Conservation (phyloP, 2,113 vertebrate species). For the Pollachius pollachius region DNA sequence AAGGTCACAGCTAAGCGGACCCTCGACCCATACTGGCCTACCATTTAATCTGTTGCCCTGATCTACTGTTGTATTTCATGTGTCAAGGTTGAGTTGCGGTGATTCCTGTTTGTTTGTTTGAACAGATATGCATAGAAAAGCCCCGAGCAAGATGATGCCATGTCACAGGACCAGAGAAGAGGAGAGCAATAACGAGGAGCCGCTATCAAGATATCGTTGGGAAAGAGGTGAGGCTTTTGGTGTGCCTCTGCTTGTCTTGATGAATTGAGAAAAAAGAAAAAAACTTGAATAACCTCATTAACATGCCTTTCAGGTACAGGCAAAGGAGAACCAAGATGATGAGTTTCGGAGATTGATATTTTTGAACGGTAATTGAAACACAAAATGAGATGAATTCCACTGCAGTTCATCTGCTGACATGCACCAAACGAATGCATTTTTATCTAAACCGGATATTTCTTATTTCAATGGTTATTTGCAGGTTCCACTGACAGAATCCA, state of each 20-base stretch:
- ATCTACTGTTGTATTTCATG: background rate
- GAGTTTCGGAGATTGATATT: conserved; percentile 17
- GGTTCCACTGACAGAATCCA: conserved; percentile 39
- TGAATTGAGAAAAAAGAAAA: too few species aligned
- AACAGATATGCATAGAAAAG: conserved; percentile 60
- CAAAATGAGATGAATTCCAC: background rate
- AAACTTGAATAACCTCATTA: background rate
- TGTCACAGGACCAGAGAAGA: conserved; percentile 55
- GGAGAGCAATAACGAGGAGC: conserved; percentile 25
- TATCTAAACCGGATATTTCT: background rate
- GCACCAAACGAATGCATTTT: background rate
- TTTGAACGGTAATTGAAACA: conserved; percentile 53
- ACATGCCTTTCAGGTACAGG: conserved; percentile 37
- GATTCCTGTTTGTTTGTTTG: background rate
- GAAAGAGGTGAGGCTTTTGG: conserved; percentile 50
- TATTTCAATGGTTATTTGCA: conserved; percentile 5
- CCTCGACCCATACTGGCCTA: background rate
- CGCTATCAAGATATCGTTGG: conserved; percentile 43
- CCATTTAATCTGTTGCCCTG: background rate
- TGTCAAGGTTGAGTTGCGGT: background rate
- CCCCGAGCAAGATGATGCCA: conserved; percentile 29
- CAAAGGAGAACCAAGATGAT: conserved; percentile 60
- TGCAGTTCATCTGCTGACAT: background rate
- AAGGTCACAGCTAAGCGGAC: conserved; percentile 42
- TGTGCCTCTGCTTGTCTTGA: background rate